These are phyloP conservation scores for Acanthornis magna DNA, from an alignment of 2,797 vertebrate genomes.

Conservation along the genomic window DNA sequence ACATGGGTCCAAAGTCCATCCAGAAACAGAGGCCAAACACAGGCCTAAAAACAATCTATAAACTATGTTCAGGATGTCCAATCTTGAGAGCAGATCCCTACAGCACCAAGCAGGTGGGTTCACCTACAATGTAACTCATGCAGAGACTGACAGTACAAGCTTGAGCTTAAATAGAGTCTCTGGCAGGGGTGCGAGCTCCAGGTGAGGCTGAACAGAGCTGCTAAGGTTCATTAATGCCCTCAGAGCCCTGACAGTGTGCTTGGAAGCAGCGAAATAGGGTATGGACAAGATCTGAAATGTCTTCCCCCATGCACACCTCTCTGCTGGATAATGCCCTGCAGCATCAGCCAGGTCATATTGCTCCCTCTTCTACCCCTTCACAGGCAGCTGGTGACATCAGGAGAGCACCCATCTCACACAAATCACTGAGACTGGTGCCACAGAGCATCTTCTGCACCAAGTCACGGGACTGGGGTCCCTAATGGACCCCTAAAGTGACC, in stretches of 20 bases:
- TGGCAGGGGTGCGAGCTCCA: neutral
- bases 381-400: neutral
- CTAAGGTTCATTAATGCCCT: neutral
- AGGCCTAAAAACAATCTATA: neutral
- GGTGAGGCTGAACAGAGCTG: neutral
- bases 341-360: accelerated
- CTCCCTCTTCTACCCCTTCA: neutral
- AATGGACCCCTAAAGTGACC: neutral
- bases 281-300: neutral
- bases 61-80: neutral
- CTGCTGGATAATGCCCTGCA: neutral
- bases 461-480: neutral
- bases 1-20: neutral
- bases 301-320: neutral
- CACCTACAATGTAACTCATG: neutral
- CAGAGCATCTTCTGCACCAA: neutral
- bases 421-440: neutral
- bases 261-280: neutral
- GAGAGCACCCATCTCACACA: neutral
- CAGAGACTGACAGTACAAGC: neutral
- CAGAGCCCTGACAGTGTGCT: neutral
- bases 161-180: neutral
- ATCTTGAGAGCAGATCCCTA: neutral
- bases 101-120: neutral
- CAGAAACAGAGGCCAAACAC: neutral